phyloP scores from a whole-genome alignment of 2,888 invertebrate species.

The Globia sparganii region DNA sequence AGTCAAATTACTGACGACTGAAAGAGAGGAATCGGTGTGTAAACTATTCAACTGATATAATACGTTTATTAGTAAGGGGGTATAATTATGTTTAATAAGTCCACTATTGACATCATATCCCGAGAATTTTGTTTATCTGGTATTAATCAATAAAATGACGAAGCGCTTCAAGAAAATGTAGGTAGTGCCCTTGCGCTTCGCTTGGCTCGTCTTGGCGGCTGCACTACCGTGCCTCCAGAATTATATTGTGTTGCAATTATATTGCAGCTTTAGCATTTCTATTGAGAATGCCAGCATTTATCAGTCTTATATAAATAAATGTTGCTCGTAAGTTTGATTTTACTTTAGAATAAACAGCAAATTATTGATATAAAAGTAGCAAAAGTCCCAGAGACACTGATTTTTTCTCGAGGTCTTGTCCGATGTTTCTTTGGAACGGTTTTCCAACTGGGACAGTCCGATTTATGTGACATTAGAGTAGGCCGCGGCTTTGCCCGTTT shows the following conservation, averaged over 20 bases:
- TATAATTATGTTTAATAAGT: no score
- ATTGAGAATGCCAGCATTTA: neutral
- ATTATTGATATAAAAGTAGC: neutral
- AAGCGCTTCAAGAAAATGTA: no score
- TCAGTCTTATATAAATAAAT: neutral
- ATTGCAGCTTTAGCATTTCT: neutral
- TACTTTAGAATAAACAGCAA: conserved; percentile 1
- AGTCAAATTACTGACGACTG: no score
- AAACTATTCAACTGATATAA: no score
- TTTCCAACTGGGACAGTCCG: conserved; percentile 55
- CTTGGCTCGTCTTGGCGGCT: no score
- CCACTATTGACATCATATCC: no score
- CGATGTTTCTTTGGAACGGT: conserved; percentile 39
- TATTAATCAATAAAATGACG: no score
- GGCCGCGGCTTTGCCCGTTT: conserved; percentile 46
- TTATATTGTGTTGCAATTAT: neutral
- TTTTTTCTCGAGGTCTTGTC: conserved; percentile 23
- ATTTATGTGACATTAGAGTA: conserved; percentile 63
- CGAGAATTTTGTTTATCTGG: no score
- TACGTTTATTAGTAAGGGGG: no score
- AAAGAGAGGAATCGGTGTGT: no score
- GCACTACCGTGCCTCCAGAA: no score
- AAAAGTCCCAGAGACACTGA: conserved; percentile 6
- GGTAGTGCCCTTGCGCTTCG: no score
- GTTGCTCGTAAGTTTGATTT: neutral